Evolutionary conservation across 1,140 invertebrate species (phyloP).

Genomic region (Bombus haemorrhoidalis): DNA sequence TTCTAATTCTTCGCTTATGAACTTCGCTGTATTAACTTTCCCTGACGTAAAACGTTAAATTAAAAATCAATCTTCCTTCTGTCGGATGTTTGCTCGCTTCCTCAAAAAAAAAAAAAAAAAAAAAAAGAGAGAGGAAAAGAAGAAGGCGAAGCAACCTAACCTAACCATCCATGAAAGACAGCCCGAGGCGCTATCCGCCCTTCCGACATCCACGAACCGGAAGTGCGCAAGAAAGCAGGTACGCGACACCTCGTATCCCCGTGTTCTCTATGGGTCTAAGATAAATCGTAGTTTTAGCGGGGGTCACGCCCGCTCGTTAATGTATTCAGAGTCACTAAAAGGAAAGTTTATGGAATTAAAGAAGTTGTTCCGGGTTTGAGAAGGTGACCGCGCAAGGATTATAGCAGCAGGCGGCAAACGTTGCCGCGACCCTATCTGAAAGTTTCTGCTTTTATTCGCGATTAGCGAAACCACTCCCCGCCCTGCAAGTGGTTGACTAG

Average conservation of each 20-base stretch:
- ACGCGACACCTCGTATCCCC: neutral
- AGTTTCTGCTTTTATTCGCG: constrained; percentile 49
- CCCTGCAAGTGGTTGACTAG: neutral
- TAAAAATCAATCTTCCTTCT: too few relatives aligned
- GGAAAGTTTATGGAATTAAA: constrained; percentile 54
- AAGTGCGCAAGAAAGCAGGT: neutral
- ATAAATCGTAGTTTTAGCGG: constrained; percentile 36
- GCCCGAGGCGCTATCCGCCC: too few relatives aligned
- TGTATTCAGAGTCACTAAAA: constrained; percentile 33
- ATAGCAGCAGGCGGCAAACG: constrained; percentile 12
- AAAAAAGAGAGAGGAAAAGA: neutral
- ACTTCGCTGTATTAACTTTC: too few relatives aligned
- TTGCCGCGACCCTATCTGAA: constrained; percentile 32
- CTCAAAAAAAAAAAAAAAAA: too few relatives aligned
- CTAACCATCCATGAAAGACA: neutral
- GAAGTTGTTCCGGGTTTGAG: constrained; percentile 32
- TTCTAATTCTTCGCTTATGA: too few relatives aligned
- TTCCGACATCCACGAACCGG: neutral
- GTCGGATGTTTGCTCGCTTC: too few relatives aligned
- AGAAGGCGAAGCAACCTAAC: neutral
- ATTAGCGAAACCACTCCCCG: constrained; percentile 13
- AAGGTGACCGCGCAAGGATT: constrained; percentile 27
- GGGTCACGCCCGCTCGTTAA: constrained; percentile 7
- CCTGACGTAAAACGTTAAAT: too few relatives aligned
- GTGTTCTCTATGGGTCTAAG: neutral